These are phyloP conservation scores for Poecilia picta DNA, from an alignment of 2,797 vertebrate species.

Conservation along the genomic window DNA sequence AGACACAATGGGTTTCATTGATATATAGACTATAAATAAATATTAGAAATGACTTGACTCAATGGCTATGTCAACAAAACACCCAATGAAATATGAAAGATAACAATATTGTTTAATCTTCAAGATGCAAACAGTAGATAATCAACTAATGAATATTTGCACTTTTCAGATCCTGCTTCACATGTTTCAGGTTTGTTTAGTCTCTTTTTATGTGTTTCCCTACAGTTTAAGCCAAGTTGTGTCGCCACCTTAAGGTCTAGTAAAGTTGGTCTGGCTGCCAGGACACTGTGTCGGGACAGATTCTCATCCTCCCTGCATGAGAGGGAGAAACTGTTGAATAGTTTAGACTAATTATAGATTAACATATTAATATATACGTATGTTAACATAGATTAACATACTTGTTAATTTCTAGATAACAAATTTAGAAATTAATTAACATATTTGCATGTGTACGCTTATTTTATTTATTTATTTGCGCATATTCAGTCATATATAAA, in stretches of 20 bases:
- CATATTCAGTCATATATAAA: too few relatives aligned
- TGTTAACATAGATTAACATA: too few relatives aligned
- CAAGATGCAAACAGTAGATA: background rate
- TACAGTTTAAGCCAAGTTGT: background rate
- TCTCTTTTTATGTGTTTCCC: background rate
- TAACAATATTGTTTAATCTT: background rate
- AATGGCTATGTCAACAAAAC: background rate
- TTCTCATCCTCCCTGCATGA: background rate
- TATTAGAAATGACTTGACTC: background rate
- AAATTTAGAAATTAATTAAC: too few relatives aligned
- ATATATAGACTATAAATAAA: background rate
- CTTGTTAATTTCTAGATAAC: too few relatives aligned
- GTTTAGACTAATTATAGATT: background rate
- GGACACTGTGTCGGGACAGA: background rate
- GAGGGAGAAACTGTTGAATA: background rate
- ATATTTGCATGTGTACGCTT: too few relatives aligned
- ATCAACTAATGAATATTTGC: background rate
- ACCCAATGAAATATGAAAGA: background rate
- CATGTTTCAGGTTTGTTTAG: background rate
- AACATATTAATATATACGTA: too few relatives aligned
- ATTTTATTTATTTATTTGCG: too few relatives aligned
- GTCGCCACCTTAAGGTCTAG: too few relatives aligned
- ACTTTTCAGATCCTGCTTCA: background rate
- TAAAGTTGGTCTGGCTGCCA: too few relatives aligned
- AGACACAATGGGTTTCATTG: too few relatives aligned